Evolutionary conservation across 2,797 vertebrate species (phyloP), one percentile per base, ranked within the genome.

Genomic region (Labeo calbasu): DNA sequence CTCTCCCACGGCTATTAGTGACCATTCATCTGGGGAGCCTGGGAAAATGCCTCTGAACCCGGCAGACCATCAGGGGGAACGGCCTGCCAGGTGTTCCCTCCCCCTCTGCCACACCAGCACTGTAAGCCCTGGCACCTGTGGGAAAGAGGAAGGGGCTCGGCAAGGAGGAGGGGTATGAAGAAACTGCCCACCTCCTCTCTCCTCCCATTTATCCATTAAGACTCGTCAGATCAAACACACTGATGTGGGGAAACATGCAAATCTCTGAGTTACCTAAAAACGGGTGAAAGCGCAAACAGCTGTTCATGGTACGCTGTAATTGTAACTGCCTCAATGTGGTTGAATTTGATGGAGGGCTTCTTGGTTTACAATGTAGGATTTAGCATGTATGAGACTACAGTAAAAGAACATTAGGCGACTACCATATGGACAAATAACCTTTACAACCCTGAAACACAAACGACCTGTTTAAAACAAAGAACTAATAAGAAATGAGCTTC

Each of bases 21-120:
- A 94, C 93, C 94, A 92, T 94, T 95, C 94, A 94, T 91, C 91
- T 94, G 93, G 92, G 94, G 95, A 96, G 95, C 96, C 97, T 96
- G 96, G 95, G 94, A 97, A 97, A 96, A 96, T 92, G 94, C 94
- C 94, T 96, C 91, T 89, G 88, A 92, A 94, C 94, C 92, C 90
- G 92, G 93, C 90, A 89, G 75, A 89, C 92, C 95, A 94, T 93
- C 92, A 93, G 92, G 92, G 92, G 92, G 92, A 94, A 94, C 85
- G 90, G 94, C 91, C 93, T 94, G 95, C 95, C 95, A 97, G 95
- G 95, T 95, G 94, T 93, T 93, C 90, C 43, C 93, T 94, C 93
- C 76, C 95, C 90, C 90, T 81, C 50, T 50, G 55, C 77, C 84
- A 84, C 75, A 78, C 59, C 78, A 84, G 59, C 11, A 81, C 75